These are phyloP conservation scores for Oryzias sinensis DNA, from an alignment of 2,797 vertebrate genomes.

Conservation along the genomic window DNA sequence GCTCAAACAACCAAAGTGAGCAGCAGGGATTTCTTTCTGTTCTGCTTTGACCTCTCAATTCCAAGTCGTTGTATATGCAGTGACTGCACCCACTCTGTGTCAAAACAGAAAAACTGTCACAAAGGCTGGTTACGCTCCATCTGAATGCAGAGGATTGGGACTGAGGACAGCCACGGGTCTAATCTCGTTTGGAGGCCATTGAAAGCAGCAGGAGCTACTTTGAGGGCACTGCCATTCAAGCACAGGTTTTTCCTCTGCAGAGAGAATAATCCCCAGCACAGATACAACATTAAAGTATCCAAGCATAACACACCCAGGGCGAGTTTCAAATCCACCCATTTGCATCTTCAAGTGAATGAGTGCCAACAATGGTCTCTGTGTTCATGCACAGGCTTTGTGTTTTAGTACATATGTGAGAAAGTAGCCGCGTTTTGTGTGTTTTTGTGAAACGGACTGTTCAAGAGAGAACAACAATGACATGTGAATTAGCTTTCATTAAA, in stretches of 20 bases:
- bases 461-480: slow-evolving; percentile 9
- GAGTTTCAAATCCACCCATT: slow-evolving; percentile 79
- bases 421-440: slow-evolving; percentile 18
- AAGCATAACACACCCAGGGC: slow-evolving; percentile 79
- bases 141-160: slow-evolving; percentile 78
- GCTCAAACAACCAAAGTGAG: slow-evolving; percentile 32
- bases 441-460: neutral
- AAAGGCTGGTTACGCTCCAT: slow-evolving; percentile 74
- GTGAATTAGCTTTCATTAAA: slow-evolving; percentile 36
- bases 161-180: slow-evolving; percentile 75
- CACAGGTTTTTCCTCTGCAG: slow-evolving; percentile 74
- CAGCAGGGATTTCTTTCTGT: slow-evolving; percentile 50
- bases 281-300: slow-evolving; percentile 82
- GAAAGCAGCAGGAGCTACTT: slow-evolving; percentile 78
- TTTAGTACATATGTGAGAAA: slow-evolving; percentile 42
- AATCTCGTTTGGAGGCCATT: slow-evolving; percentile 82
- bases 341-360: slow-evolving; percentile 77
- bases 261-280: slow-evolving; percentile 81
- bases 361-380: slow-evolving; percentile 63
- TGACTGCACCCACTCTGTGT: slow-evolving; percentile 70
- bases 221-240: slow-evolving; percentile 78
- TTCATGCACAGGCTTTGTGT: slow-evolving; percentile 52
- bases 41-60: slow-evolving; percentile 74
- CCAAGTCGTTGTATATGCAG: slow-evolving; percentile 56
- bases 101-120: slow-evolving; percentile 75